These are phyloP conservation scores for Istiophorus platypterus DNA, from an alignment of 2,113 vertebrate species.

Conservation along the genomic window DNA sequence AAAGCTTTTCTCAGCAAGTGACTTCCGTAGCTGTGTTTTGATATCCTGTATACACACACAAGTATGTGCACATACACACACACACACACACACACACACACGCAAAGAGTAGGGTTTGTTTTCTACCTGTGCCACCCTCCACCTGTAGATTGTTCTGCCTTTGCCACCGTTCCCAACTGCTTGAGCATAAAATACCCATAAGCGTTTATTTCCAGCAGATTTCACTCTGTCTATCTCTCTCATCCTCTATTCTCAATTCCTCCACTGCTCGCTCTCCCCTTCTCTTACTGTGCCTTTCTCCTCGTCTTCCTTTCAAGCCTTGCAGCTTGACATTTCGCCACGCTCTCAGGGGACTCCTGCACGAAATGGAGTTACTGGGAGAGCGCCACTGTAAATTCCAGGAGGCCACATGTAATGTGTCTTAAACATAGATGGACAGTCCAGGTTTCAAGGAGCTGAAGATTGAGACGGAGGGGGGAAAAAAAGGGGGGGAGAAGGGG, in stretches of 20 bases:
- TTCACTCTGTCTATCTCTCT: conserved; percentile 80
- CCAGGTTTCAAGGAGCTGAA: conserved; percentile 81
- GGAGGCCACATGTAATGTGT: conserved; percentile 98
- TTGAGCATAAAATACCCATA: conserved; percentile 95
- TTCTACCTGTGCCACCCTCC: conserved; percentile 83
- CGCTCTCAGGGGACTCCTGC: conserved; percentile 95
- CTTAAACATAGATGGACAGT: conserved; percentile 98
- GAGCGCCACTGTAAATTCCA: conserved; percentile 99
- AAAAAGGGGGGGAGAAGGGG: conserved; percentile 3
- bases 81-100: background rate
- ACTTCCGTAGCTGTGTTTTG: conserved; percentile 6
- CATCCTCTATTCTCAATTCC: conserved; percentile 54
- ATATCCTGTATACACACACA: background rate
- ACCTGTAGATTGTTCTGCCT: conserved; percentile 79
- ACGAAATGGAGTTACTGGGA: conserved; percentile 99
- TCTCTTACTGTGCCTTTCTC: conserved; percentile 86
- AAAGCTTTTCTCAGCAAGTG: background rate
- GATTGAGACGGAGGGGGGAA: conserved; percentile 47
- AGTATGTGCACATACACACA: background rate
- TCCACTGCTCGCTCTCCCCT: conserved; percentile 19
- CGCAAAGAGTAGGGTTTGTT: conserved; percentile 31
- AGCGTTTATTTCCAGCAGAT: conserved; percentile 99
- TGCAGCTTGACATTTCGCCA: conserved; percentile 99
- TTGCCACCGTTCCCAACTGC: conserved; percentile 81
- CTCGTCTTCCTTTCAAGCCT: conserved; percentile 79